These are phyloP conservation scores for Glossophaga mutica DNA, from an alignment of 2,797 vertebrate species.

Conservation along the genomic window DNA sequence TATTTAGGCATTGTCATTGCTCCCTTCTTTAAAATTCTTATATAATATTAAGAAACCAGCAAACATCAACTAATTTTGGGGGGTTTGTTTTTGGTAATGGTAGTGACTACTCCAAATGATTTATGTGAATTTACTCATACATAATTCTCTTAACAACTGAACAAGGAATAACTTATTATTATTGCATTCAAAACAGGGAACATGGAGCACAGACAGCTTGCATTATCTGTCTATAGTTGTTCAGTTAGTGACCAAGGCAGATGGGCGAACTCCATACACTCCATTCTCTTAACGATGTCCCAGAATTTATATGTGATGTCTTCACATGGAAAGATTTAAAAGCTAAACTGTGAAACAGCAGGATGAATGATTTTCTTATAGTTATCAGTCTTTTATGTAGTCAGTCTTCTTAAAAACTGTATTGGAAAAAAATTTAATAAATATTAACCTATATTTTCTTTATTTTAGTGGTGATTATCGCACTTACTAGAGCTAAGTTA, in stretches of 20 bases:
- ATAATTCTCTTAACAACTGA: background rate
- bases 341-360: background rate
- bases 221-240: background rate
- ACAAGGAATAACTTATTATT: background rate
- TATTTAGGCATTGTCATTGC: background rate
- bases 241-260: background rate
- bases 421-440: background rate
- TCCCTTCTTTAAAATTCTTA: background rate
- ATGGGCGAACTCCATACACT: background rate
- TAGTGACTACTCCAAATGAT: background rate
- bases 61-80: background rate
- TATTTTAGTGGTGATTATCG: background rate
- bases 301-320: background rate
- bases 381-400: background rate
- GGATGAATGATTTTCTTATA: background rate
- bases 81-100: background rate
- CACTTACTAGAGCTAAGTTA: background rate
- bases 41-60: background rate
- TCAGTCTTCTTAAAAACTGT: background rate
- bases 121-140: background rate
- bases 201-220: background rate
- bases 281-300: background rate
- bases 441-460: background rate
- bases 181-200: background rate
- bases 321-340: background rate